These are phyloP conservation scores for Clinocottus analis DNA, from an alignment of 2,113 vertebrate genomes.

Conservation along the genomic window DNA sequence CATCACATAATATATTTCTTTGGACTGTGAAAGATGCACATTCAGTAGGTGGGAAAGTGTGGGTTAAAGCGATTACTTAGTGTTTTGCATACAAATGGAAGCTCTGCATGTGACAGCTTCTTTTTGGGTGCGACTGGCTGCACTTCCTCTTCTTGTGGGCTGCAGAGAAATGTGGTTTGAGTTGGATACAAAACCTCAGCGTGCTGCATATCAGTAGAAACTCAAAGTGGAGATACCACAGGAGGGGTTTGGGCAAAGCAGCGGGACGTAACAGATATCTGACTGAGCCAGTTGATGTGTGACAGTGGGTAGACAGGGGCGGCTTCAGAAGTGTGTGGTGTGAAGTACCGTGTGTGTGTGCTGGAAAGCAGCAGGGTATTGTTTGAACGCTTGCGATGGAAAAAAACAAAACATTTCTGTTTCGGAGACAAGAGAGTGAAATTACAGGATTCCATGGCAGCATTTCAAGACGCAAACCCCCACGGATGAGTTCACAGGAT, in stretches of 20 bases:
- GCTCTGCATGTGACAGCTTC: constrained; percentile 9
- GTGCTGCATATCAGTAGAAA: constrained; percentile 53
- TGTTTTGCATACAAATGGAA: constrained; percentile 54
- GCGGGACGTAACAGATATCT: constrained; percentile 66
- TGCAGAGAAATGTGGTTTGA: constrained; percentile 45
- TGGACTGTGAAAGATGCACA: constrained; percentile 24
- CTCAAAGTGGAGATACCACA: constrained; percentile 61
- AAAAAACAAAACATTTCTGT: constrained; percentile 14
- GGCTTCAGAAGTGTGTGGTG: constrained; percentile 60
- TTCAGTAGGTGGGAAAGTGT: constrained; percentile 47
- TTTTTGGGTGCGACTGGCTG: constrained; percentile 33
- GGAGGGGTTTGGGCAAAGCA: constrained; percentile 60
- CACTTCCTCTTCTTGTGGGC: constrained; percentile 44
- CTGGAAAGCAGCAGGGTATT: constrained; percentile 44
- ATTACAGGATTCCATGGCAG: neutral
- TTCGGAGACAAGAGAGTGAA: neutral
- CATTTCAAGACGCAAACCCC: neutral
- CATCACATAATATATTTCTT: constrained; percentile 13
- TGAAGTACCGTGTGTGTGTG: constrained; percentile 44
- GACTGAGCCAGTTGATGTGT: constrained; percentile 73
- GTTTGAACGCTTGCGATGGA: constrained; percentile 37
- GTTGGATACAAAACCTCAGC: constrained; percentile 35
- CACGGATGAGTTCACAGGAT: neutral
- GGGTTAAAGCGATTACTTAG: constrained; percentile 51
- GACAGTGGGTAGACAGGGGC: constrained; percentile 59